Conservation (phyloP, 53 echinoderm and acorn worm species). For the Antedon mediterranea region DNA sequence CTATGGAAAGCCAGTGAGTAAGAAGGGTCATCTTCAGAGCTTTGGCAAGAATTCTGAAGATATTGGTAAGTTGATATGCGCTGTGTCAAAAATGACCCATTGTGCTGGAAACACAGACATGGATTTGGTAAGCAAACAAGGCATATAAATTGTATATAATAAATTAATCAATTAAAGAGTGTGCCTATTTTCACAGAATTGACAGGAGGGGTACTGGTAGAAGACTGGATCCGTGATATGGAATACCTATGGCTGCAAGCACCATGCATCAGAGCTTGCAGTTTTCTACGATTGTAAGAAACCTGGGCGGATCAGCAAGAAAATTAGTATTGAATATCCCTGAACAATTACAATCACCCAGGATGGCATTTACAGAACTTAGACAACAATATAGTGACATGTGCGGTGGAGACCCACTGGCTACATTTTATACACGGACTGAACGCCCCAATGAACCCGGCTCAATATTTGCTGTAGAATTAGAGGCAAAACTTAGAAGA, state of each 20-base stretch:
- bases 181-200: no score
- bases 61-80: no score
- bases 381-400: constrained; percentile 2
- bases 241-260: background rate
- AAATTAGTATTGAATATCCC: constrained; percentile 17
- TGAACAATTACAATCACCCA: background rate
- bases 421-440: constrained; percentile 14
- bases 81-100: no score
- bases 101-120: no score
- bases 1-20: no score
- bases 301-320: constrained; percentile 20
- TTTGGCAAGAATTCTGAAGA: no score
- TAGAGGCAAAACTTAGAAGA: constrained; percentile 1
- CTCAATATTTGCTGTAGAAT: constrained; percentile 12
- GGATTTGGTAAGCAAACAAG: no score
- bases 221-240: constrained; percentile 24
- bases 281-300: constrained; percentile 16
- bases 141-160: no score
- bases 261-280: background rate
- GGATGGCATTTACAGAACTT: constrained; percentile 4
- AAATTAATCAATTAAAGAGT: no score
- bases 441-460: constrained; percentile 8
- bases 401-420: constrained; percentile 9
- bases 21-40: no score
- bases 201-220: background rate